Evolutionary conservation across 2,888 invertebrate species (phyloP).

Genomic region (Catocala sponsa): DNA sequence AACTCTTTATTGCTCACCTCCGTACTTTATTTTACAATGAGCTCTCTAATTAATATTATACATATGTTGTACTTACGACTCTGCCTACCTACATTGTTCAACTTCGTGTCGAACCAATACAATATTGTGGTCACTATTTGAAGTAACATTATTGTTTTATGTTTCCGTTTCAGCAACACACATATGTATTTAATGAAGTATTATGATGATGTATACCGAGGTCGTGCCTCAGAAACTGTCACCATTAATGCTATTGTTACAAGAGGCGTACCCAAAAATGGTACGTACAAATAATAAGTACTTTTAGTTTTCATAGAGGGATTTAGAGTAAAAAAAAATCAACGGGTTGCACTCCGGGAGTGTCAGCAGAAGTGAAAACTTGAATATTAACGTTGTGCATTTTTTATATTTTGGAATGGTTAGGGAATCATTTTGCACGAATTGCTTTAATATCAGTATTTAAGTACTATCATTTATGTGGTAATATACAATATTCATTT

Average conservation of each 20-base stretch:
- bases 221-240: neutral
- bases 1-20: conserved; percentile 31
- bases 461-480: too few species aligned
- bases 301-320: too few species aligned
- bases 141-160: neutral
- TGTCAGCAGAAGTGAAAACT: too few species aligned
- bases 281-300: too few species aligned
- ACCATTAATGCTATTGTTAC: neutral
- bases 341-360: too few species aligned
- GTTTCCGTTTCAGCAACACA: neutral
- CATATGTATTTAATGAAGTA: neutral
- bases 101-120: neutral
- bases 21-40: conserved; percentile 21
- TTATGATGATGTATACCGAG: neutral
- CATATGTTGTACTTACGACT: neutral
- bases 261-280: neutral
- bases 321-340: too few species aligned
- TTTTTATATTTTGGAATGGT: too few species aligned
- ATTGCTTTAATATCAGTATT: too few species aligned
- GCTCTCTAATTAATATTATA: conserved; percentile 26
- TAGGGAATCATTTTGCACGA: too few species aligned
- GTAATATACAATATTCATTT: too few species aligned
- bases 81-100: neutral
- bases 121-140: neutral
- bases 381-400: too few species aligned